Conservation (phyloP, 2,113 vertebrate genomes). For the Microtus richardsoni region DNA sequence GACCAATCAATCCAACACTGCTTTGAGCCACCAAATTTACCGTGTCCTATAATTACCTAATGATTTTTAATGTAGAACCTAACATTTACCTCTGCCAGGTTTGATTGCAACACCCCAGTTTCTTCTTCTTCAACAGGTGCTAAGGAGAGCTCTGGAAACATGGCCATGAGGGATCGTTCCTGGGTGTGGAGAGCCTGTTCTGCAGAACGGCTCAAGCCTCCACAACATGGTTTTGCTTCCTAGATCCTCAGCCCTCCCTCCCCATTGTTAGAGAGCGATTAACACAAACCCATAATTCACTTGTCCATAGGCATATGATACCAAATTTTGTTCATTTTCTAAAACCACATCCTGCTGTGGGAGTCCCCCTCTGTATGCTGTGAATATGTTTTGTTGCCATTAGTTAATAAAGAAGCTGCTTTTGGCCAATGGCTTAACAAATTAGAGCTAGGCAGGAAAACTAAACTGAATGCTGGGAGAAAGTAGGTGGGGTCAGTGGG, state of each 20-base stretch:
- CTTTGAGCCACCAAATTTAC: background rate
- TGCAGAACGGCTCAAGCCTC: background rate
- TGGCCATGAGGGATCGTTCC: background rate
- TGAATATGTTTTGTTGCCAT: too few relatives aligned
- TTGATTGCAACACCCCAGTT: background rate
- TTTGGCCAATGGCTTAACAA: too few relatives aligned
- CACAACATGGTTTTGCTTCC: background rate
- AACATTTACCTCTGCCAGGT: background rate
- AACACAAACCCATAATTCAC: background rate
- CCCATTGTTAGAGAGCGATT: background rate
- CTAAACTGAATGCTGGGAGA: too few relatives aligned
- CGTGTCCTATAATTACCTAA: background rate
- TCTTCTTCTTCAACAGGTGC: background rate
- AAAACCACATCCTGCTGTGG: background rate
- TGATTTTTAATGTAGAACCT: background rate
- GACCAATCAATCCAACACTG: background rate
- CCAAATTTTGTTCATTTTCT: background rate
- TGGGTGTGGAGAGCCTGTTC: background rate
- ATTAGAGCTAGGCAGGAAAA: too few relatives aligned
- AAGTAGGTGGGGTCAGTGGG: too few relatives aligned
- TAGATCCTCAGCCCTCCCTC: background rate
- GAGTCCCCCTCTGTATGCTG: too few relatives aligned
- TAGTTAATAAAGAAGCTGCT: too few relatives aligned
- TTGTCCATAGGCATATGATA: conserved; percentile 14
- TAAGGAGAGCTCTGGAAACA: background rate